These are phyloP conservation scores for Dicentrarchus labrax DNA, from an alignment of 2,113 vertebrate genomes.

Conservation along the genomic window DNA sequence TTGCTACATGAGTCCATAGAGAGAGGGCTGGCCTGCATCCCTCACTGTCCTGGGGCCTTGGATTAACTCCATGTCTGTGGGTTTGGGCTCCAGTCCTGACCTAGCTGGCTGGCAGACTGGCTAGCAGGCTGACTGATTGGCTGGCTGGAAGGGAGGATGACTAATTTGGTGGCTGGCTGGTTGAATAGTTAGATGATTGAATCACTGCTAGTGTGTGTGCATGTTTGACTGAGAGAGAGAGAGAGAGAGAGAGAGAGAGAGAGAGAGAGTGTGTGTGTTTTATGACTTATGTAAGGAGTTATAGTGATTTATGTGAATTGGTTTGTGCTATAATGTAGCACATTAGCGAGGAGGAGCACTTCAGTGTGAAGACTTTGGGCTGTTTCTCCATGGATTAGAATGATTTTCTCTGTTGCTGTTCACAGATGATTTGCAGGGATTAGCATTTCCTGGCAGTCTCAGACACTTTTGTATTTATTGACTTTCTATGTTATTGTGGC, in stretches of 20 bases:
- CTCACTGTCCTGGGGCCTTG: constrained; percentile 28
- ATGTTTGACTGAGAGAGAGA: not conserved
- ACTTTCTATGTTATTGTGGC: constrained; percentile 17
- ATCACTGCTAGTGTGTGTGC: constrained; percentile 20
- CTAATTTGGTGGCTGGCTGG: constrained; percentile 48
- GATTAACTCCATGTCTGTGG: constrained; percentile 44
- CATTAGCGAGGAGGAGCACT: constrained; percentile 9
- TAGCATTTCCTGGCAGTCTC: not conserved
- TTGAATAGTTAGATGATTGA: constrained; percentile 38
- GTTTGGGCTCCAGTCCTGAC: constrained; percentile 57
- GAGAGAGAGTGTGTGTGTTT: not conserved
- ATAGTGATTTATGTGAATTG: constrained; percentile 34
- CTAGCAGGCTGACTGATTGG: constrained; percentile 38
- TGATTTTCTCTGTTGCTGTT: constrained; percentile 18
- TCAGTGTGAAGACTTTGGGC: constrained; percentile 12
- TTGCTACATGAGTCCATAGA: constrained; percentile 6
- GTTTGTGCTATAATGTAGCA: constrained; percentile 4
- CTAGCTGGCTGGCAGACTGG: constrained; percentile 44
- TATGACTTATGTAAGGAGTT: constrained; percentile 37
- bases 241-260: not conserved
- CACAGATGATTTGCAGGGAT: constrained; percentile 29
- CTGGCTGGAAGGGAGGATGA: constrained; percentile 34
- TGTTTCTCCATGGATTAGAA: constrained; percentile 17
- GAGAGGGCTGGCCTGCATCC: constrained; percentile 11
- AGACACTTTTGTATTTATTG: not conserved